Conservation (phyloP, 1,140 invertebrate species). For the Brachionus koreanus region DNA sequence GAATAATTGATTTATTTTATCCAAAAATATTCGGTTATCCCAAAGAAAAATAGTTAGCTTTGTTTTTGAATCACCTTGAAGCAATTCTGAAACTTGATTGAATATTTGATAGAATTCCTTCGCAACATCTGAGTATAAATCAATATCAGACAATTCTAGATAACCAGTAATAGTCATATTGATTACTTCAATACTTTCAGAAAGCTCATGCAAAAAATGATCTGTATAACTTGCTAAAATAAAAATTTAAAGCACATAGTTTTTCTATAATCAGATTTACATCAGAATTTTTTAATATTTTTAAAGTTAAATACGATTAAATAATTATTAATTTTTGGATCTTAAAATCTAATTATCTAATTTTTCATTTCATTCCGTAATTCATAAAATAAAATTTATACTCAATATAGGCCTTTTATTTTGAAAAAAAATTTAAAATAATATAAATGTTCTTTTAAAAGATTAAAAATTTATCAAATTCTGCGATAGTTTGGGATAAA, state of each 20-base stretch:
- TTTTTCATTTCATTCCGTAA: no score
- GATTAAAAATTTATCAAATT: no score
- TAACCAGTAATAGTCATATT: neutral
- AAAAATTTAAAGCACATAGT: neutral
- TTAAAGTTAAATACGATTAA: no score
- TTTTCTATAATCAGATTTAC: neutral
- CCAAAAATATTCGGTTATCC: neutral
- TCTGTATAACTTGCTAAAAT: neutral
- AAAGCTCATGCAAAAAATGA: neutral
- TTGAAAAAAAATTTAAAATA: no score
- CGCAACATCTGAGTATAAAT: neutral
- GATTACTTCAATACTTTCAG: neutral
- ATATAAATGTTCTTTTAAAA: no score
- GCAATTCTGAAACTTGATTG: neutral
- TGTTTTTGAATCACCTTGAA: neutral
- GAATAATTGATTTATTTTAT: neutral
- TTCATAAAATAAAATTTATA: no score
- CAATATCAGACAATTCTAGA: neutral
- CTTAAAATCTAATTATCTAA: no score
- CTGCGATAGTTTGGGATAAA: no score
- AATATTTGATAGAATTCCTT: neutral
- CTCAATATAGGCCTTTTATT: no score
- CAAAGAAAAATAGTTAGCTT: conserved; percentile 22
- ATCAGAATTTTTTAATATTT: no score
- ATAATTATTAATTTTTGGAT: no score